Evolutionary conservation across 2,797 vertebrate genomes (phyloP).

Genomic region (Brachyrhaphis roseni): DNA sequence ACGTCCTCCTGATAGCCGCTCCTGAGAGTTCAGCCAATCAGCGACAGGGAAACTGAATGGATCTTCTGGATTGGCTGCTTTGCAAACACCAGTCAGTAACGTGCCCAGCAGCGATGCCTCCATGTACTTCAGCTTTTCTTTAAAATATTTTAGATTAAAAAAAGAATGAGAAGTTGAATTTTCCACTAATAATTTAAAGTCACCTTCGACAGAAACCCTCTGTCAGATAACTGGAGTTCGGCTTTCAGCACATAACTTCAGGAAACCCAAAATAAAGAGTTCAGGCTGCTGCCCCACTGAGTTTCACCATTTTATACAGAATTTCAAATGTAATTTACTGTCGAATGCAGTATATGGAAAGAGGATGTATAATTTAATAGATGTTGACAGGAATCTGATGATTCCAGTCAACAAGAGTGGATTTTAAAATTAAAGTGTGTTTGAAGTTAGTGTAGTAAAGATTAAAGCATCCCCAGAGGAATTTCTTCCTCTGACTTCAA

Average conservation of each 20-base stretch:
- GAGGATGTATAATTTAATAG: not conserved
- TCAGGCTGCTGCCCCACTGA: not conserved
- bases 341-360: not conserved
- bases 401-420: not conserved
- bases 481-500: slow-evolving; percentile 15
- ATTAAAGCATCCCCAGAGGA: slow-evolving; percentile 10
- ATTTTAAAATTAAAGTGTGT: slow-evolving; percentile 3
- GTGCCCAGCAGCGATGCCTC: too few species aligned
- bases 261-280: not conserved
- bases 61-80: too few species aligned
- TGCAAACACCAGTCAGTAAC: too few species aligned
- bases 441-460: slow-evolving; percentile 7
- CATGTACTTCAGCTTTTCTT: too few species aligned
- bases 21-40: too few species aligned
- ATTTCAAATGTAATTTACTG: not conserved
- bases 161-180: too few species aligned
- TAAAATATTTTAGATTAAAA: too few species aligned
- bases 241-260: not conserved
- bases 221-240: too few species aligned
- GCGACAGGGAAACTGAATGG: too few species aligned
- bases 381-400: not conserved
- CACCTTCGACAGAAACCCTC: not conserved
- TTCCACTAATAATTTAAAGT: too few species aligned
- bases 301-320: not conserved
- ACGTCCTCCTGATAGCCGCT: too few species aligned